Percentiles rank a stretch among this genome's conserved stretches.
phyloP scores from a whole-genome alignment of 35 echinoderm and acorn worm genomes.

The Chiridota heheva region DNA sequence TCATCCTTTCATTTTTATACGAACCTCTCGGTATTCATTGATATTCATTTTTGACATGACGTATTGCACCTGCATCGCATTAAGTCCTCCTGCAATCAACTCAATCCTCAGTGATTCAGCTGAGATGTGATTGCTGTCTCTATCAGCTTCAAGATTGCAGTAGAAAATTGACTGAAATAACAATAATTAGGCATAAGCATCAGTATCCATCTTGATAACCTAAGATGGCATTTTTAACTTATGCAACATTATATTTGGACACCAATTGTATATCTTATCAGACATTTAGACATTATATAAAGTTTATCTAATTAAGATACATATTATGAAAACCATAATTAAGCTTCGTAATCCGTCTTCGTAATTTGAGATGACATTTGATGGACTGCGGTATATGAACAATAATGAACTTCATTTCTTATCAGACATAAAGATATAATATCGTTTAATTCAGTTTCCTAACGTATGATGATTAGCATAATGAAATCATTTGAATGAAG shows the following conservation, averaged over 20 bases:
- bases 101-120: slow-evolving; percentile 80
- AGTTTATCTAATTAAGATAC: background rate
- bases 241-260: background rate
- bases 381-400: too few species aligned
- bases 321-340: background rate
- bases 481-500: too few species aligned
- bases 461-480: too few species aligned
- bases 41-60: slow-evolving; percentile 78
- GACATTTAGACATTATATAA: too few species aligned
- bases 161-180: slow-evolving; percentile 82
- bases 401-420: too few species aligned
- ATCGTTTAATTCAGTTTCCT: too few species aligned
- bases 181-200: background rate
- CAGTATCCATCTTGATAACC: background rate
- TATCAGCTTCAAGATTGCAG: slow-evolving; percentile 72
- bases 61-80: slow-evolving; percentile 73
- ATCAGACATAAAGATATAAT: too few species aligned
- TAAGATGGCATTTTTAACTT: background rate
- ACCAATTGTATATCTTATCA: too few species aligned
- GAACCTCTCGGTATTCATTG: slow-evolving; percentile 72
- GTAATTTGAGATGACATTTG: background rate
- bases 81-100: slow-evolving; percentile 83
- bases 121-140: slow-evolving; percentile 65
- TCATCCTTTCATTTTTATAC: background rate
- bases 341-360: background rate